Evolutionary conservation across 2,113 vertebrate species (phyloP).

Genomic region (Burhinus oedicnemus): DNA sequence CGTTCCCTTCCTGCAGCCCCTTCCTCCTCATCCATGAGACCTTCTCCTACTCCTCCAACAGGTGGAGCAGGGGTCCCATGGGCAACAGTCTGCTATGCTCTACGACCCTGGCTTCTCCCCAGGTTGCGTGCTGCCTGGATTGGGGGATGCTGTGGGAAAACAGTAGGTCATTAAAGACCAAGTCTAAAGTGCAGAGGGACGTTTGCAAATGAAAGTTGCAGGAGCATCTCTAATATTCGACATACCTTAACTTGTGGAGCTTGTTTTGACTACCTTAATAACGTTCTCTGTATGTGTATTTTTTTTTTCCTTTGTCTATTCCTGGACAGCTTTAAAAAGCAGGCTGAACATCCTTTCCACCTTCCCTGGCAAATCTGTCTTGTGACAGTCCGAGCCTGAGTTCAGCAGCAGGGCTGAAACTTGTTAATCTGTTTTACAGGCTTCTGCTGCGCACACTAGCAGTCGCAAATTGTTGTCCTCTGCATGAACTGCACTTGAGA

Average conservation of each 20-base stretch:
- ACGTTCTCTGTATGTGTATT: background rate
- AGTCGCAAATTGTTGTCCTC: background rate
- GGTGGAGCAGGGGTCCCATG: background rate
- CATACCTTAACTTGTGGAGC: background rate
- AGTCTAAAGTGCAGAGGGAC: background rate
- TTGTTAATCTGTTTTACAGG: background rate
- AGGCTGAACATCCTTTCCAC: background rate
- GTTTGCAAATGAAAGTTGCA: background rate
- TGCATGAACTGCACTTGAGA: background rate
- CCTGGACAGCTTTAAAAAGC: background rate
- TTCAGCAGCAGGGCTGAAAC: background rate
- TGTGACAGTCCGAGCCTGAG: background rate
- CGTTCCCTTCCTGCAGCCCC: background rate
- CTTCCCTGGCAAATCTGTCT: background rate
- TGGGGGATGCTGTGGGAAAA: background rate
- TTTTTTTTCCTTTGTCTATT: background rate
- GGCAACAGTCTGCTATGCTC: background rate
- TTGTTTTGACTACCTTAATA: background rate
- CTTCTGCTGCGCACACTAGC: background rate
- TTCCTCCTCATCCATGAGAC: background rate
- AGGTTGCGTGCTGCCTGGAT: background rate
- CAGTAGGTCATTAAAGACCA: background rate
- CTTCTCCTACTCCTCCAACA: background rate
- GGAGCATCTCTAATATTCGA: background rate
- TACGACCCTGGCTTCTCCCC: background rate